Evolutionary conservation across 2,797 vertebrate genomes (phyloP), one percentile per base, ranked within the genome.

Genomic region (Dicrostonyx torquatus): DNA sequence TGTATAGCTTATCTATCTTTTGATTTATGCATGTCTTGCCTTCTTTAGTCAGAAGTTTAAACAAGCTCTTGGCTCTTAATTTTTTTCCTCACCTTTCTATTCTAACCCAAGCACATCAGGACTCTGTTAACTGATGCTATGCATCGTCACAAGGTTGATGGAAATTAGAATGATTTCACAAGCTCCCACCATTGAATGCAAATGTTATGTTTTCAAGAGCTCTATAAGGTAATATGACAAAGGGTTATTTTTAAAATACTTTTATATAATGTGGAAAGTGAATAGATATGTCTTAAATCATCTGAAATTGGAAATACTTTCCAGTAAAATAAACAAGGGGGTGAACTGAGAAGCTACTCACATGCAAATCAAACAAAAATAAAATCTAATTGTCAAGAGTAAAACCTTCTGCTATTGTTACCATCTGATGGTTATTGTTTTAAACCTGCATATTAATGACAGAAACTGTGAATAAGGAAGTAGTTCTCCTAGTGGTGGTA

Each of bases 221-320:
- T 31, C 12, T 58, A 80, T 20, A 43, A 34, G 22, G 15, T 50
- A 92, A 48, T 43, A 34, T 45, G 6, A 10, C 50, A 24, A 86
- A 82, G 12, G 14, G 17, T 37, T 55, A 64, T 77, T 86, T 77
- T 75, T n/a, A 37, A 82, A 77, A 18, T 0, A 76, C n/a, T 0
- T 70, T 83, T 76, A 78, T 13, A 50, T 20, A 34, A 7, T 34
- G 22, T 12, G 11, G 9, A 31, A 6, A 75, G 31, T 37, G 7
- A 26, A 93, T 37, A 75, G 55, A 14, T 1, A 50, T 62, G 20
- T 75, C n/a, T 76, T 89, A 94, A 86, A 53, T 62, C 79, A 37
- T 84, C 8, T 29, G 7, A 17, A 91, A 91, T 48, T 20, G 37
- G 11, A 92, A 93, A 84, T 79, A 87, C 87, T 86, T 91, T 70